Percentiles rank a stretch among this genome's conserved stretches.
These are phyloP conservation scores for Varroa destructor DNA, from an alignment of 1,140 invertebrate species.

Conservation along the genomic window DNA sequence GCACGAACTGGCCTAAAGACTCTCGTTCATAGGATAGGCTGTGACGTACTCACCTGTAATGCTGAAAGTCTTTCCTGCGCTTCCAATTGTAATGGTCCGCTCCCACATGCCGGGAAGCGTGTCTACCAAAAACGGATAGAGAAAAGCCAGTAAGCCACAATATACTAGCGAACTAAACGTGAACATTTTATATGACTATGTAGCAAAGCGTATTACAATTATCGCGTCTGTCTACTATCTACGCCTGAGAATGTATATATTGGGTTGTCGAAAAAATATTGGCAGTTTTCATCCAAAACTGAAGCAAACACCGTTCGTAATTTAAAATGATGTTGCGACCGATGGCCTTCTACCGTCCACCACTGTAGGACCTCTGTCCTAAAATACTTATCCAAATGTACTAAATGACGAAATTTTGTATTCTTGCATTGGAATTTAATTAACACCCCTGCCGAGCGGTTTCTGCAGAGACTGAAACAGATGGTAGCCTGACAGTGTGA, in stretches of 20 bases:
- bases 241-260: background rate
- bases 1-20: background rate
- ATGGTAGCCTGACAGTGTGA: background rate
- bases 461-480: too few species aligned
- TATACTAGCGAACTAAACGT: too few species aligned
- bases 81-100: conserved; percentile 88
- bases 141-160: background rate
- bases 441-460: too few species aligned
- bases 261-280: background rate
- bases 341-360: too few species aligned
- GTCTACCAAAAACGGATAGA: conserved; percentile 45
- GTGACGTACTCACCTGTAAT: conserved; percentile 57
- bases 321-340: too few species aligned
- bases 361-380: too few species aligned
- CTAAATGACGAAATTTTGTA: background rate
- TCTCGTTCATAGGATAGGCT: background rate
- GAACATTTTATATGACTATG: too few species aligned
- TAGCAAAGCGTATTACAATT: too few species aligned
- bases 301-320: too few species aligned
- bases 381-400: too few species aligned
- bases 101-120: conserved; percentile 94
- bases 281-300: too few species aligned
- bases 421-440: background rate
- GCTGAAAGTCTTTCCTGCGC: conserved; percentile 92
- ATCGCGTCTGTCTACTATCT: too few species aligned